These are phyloP conservation scores for Furnarius figulus DNA, from an alignment of 2,113 vertebrate genomes.

Conservation along the genomic window DNA sequence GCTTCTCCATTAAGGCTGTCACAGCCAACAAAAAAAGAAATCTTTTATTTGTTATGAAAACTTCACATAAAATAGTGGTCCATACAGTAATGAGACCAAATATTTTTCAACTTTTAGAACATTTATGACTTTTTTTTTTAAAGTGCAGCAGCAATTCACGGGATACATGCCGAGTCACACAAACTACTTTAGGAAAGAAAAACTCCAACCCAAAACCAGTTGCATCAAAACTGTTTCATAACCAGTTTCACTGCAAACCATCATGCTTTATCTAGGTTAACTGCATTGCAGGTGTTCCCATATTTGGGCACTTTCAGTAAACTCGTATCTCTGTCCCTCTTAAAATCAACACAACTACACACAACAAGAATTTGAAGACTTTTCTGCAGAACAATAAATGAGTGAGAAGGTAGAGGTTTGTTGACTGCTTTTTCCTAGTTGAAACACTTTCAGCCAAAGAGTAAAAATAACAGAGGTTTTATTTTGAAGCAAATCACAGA, in stretches of 20 bases:
- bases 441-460: not conserved
- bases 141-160: rapidly evolving
- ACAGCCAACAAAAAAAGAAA: not conserved
- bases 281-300: not conserved
- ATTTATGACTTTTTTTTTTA: not conserved
- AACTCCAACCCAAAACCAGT: not conserved
- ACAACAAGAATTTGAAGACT: not conserved
- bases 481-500: not conserved
- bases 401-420: not conserved
- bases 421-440: not conserved
- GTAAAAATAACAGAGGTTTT: not conserved
- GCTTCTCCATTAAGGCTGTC: not conserved
- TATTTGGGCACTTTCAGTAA: not conserved
- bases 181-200: not conserved
- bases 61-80: not conserved
- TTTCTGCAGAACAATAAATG: not conserved
- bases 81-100: not conserved
- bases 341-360: not conserved
- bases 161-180: not conserved
- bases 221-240: not conserved
- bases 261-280: not conserved
- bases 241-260: not conserved
- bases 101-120: not conserved
- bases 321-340: not conserved
- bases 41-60: not conserved